Percentiles rank a stretch among this genome's conserved stretches.
These are phyloP conservation scores for Diceros bicornis DNA, from an alignment of 2,797 vertebrate species.

Conservation along the genomic window DNA sequence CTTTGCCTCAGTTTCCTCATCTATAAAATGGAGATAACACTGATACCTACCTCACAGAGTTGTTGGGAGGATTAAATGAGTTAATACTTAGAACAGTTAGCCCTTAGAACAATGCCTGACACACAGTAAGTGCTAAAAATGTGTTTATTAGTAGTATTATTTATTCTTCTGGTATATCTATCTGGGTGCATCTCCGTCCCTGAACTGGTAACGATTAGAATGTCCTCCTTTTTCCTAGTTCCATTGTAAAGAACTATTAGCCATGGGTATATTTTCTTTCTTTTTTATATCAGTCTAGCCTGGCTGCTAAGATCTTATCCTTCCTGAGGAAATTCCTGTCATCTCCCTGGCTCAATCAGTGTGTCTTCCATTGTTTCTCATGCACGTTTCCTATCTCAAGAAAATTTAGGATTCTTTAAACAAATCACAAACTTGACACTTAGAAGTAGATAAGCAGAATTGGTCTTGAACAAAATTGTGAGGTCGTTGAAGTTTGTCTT, in stretches of 20 bases:
- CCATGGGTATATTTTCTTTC: background rate
- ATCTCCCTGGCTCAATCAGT: background rate
- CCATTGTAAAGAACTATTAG: background rate
- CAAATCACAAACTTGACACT: background rate
- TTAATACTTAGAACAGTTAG: background rate
- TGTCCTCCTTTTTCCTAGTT: background rate
- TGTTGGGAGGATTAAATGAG: background rate
- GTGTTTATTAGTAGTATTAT: background rate
- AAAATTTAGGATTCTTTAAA: background rate
- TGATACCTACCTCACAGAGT: background rate
- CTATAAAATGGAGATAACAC: background rate
- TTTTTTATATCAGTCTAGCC: background rate
- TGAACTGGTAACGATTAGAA: background rate
- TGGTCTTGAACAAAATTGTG: background rate
- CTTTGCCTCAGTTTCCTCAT: background rate
- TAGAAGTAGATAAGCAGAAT: background rate
- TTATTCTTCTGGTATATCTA: background rate
- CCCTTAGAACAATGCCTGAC: background rate
- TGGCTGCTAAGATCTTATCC: background rate
- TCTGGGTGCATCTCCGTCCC: background rate
- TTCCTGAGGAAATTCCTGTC: background rate
- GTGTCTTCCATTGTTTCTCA: background rate
- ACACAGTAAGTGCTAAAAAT: background rate
- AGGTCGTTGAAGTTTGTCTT: background rate
- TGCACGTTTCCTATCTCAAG: background rate